Evolutionary conservation across 1,140 invertebrate species (phyloP).

Genomic region (Hypothenemus hampei): DNA sequence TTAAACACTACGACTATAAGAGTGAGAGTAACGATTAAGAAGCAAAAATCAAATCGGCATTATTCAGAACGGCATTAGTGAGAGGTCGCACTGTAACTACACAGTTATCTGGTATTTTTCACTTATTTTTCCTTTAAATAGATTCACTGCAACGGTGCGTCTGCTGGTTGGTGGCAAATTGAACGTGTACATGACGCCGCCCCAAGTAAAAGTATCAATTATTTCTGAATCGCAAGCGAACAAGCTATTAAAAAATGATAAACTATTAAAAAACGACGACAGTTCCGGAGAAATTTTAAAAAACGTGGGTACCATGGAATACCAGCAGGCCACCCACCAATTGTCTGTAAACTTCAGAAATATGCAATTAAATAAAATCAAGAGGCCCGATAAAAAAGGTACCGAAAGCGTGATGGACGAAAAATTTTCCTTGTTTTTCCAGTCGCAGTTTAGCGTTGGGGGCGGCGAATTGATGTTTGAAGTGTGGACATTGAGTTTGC

Average conservation of each 20-base stretch:
- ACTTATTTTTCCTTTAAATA: no score
- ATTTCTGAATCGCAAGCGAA: slow-evolving; percentile 87
- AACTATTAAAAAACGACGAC: slow-evolving; percentile 60
- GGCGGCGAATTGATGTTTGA: slow-evolving; percentile 86
- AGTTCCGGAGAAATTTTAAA: slow-evolving; percentile 93
- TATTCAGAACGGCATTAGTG: no score
- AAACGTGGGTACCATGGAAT: slow-evolving; percentile 54
- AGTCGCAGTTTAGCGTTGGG: slow-evolving; percentile 88
- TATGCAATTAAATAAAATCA: slow-evolving; percentile 93
- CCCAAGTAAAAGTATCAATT: slow-evolving; percentile 78
- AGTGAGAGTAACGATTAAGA: no score
- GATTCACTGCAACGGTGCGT: slow-evolving; percentile 88
- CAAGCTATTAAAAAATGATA: slow-evolving; percentile 74
- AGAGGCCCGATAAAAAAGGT: slow-evolving; percentile 89
- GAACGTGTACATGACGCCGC: slow-evolving; percentile 93
- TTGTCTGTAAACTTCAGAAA: slow-evolving; percentile 82
- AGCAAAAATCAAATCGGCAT: no score
- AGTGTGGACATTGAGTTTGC: slow-evolving; percentile 90
- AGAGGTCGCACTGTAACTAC: no score
- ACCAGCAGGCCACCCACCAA: slow-evolving; percentile 59
- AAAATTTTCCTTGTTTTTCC: slow-evolving; percentile 91
- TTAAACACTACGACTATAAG: no score
- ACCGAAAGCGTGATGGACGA: slow-evolving; percentile 97
- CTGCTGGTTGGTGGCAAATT: slow-evolving; percentile 87
- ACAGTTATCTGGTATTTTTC: no score